A percentile compares a stretch with the other conserved stretches of the same genome.
phyloP scores from a whole-genome alignment of 2,797 vertebrate genomes.

The Eospalax fontanierii region DNA sequence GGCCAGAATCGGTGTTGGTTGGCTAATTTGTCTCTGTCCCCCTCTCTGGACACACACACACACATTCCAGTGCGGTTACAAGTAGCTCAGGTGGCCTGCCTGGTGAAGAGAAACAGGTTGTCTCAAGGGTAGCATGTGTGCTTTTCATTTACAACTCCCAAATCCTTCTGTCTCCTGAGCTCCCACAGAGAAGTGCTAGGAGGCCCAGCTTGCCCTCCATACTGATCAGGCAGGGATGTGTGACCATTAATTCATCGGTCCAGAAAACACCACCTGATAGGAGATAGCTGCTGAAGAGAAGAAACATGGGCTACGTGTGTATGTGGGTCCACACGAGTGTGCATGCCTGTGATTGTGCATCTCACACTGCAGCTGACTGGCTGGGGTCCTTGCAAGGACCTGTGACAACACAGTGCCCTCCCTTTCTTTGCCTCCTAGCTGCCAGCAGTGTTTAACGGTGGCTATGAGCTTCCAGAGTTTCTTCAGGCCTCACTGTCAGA shows the following conservation, averaged over 20 bases:
- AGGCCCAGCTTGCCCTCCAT: not conserved
- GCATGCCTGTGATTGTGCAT: not conserved
- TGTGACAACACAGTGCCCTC: not conserved
- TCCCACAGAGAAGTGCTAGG: not conserved
- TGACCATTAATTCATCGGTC: not conserved
- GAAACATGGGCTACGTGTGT: not conserved
- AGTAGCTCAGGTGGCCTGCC: not conserved
- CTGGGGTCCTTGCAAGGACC: not conserved
- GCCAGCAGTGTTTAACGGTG: conserved; percentile 32
- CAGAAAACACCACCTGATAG: not conserved
- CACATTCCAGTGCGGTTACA: too few relatives aligned
- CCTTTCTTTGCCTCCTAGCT: conserved; percentile 63
- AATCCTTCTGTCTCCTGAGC: not conserved
- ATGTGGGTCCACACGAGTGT: accelerated
- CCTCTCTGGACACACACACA: too few relatives aligned
- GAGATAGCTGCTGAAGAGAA: not conserved
- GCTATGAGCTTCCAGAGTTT: not conserved
- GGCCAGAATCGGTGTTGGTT: not conserved
- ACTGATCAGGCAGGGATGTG: not conserved
- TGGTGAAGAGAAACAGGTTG: not conserved
- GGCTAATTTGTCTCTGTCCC: not conserved
- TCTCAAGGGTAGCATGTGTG: not conserved
- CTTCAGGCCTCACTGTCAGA: not conserved
- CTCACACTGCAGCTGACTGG: not conserved
- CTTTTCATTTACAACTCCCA: not conserved